These are phyloP conservation scores for Hafferia zeledoni DNA, from an alignment of 2,797 vertebrate genomes.

Conservation along the genomic window DNA sequence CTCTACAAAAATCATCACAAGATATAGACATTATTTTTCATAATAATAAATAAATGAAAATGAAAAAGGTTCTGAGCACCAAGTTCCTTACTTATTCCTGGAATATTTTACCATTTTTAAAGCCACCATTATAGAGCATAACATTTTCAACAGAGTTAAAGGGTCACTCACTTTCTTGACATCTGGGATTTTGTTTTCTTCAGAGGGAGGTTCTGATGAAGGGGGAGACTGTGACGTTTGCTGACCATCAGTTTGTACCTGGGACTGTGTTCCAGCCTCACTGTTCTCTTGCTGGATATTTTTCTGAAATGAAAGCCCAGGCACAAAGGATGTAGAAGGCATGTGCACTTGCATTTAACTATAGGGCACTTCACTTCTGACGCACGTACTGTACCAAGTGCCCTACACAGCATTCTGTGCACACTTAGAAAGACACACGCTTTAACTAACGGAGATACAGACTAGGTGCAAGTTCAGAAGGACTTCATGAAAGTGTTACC, in stretches of 20 bases:
- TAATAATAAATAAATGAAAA: not conserved
- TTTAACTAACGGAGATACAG: not conserved
- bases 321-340: constrained; percentile 83
- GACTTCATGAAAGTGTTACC: not conserved
- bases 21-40: not conserved
- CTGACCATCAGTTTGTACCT: constrained; percentile 84
- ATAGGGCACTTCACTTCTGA: constrained; percentile 42
- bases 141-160: constrained; percentile 74
- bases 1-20: not conserved
- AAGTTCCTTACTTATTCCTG: not conserved
- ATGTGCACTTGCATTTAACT: constrained; percentile 67
- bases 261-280: constrained; percentile 83
- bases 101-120: not conserved
- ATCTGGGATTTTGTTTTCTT: constrained; percentile 82
- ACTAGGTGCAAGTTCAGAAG: not conserved
- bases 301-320: constrained; percentile 87
- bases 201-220: constrained; percentile 81
- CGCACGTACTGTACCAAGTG: not conserved
- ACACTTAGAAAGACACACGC: constrained; percentile 29
- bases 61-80: not conserved
- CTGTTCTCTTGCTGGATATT: constrained; percentile 81
- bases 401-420: constrained; percentile 45
- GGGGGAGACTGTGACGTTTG: constrained; percentile 80
- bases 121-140: constrained; percentile 30
- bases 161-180: constrained; percentile 84